Conservation (phyloP, 2,797 vertebrate species). For the Alosa sapidissima region DNA sequence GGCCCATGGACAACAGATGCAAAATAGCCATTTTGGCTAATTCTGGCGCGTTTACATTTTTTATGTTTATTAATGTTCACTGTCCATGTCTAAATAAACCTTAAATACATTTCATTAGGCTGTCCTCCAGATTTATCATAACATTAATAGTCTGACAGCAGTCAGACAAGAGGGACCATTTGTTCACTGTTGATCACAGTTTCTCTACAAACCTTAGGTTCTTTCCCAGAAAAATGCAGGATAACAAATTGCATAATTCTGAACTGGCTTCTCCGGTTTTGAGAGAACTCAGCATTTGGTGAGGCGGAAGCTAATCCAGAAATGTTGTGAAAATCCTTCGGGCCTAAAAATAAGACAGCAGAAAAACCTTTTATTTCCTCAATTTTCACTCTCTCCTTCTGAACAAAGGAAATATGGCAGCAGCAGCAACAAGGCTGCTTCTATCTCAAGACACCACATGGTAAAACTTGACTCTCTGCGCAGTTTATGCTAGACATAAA, state of each 20-base stretch:
- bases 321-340: slow-evolving; percentile 3
- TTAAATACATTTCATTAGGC: neutral
- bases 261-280: neutral
- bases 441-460: neutral
- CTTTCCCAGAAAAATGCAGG: neutral
- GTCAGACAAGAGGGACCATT: neutral
- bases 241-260: slow-evolving; percentile 8
- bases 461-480: neutral
- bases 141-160: neutral
- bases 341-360: slow-evolving; percentile 2
- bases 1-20: no score
- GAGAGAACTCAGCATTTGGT: neutral
- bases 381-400: neutral
- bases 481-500: neutral
- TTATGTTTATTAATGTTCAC: no score
- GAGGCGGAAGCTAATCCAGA: neutral
- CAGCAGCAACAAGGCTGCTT: neutral
- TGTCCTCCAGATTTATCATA: neutral
- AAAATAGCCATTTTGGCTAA: no score
- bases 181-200: neutral
- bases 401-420: neutral
- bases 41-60: no score
- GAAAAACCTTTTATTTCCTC: neutral
- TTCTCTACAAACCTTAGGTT: neutral
- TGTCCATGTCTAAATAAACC: no score